Evolutionary conservation across 2,888 invertebrate genomes (phyloP), one percentile per base, ranked within the genome.

Genomic region (Coenonympha glycerion): DNA sequence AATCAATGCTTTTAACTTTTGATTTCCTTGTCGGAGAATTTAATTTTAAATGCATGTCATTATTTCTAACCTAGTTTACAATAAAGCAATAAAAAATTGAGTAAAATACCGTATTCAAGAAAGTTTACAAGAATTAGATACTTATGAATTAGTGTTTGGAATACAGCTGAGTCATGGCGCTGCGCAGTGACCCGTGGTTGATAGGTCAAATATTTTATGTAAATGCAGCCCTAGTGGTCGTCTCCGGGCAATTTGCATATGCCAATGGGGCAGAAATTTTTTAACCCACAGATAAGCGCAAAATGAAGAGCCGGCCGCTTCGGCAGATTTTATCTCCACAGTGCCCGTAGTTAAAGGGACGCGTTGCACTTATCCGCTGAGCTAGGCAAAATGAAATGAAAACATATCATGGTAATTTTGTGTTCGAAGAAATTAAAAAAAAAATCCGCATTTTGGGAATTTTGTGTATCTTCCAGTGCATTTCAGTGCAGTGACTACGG

Each of bases 121-220:
- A 34, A 8, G 33, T 13, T 15, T 16, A 16, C 9, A 11, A 11
- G n/a, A n/a, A n/a, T n/a, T n/a, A n/a, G n/a, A n/a, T 33, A 33
- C 15, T 13, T 15, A 31, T 8, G n/a, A 31, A 31, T 31, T 13
- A 6, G 19, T 21, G 22, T 9, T 22, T 39, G 50, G 49, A 53
- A 55, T 52, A 50, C 41, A 42, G 40, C 45, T 28, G 53, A 49
- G 46, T 60, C 57, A 60, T 60, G 59, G 59, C 59, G 59, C 59
- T 59, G 57, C 56, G 56, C 53, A 52, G 34, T 53, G 56, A 56
- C 53, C 55, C 55, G 58, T 47, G 49, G 53, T 49, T 53, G 58
- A 63, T 59, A 59, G 61, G 58, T 62, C 59, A 58, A 61, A 58
- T 58, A 60, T 61, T 64, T 63, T 62, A 65, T 65, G 63, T 51